Evolutionary conservation across 2,888 invertebrate genomes (phyloP), one percentile per base, ranked within the genome.

Genomic region (Atrina japonica): DNA sequence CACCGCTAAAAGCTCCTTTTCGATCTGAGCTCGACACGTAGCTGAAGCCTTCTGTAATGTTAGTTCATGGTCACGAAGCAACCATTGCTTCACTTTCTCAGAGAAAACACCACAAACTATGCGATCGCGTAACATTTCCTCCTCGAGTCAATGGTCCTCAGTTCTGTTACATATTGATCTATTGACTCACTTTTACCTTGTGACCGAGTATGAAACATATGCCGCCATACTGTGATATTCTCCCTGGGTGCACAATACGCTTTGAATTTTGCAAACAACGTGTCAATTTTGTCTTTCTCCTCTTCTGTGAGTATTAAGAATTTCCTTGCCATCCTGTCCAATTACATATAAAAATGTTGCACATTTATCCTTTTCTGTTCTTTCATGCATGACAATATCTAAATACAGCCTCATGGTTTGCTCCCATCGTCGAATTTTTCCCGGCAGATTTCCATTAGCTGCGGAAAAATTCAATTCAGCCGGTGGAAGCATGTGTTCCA

Each of bases 1-100:
- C n/a, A n/a, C n/a, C n/a, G n/a, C n/a, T n/a, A n/a, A n/a, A n/a
- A n/a, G 65, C 27, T 52, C 1, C 1, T 45, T 47, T 35, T 66
- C 65, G 27, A 50, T 50, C 23, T 47, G 23, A 0, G 59, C 59
- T 7, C 66, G 23, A 27, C 66, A 66, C 11, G 50, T 0, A 27
- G 27, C 23, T 2, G 23, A 18, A 11, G 66, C 59, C 35, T 59
- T 66, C 0, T 3, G 21, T 7, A 59, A 21, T 21, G 52, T 66
- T 5, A 59, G 21, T 40, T 59, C 25, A 14, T 50, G 23, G 27
- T 77, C 77, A 27, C 60, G 21, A 14, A 75, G 45, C n/a, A 75
- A 41, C 3, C 63, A 30, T n/a, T 72, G 70, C 41, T 50, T 64
- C 47, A 74, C 47, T 41, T 65, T 60, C 0, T 76, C 61, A 21